phyloP scores from a whole-genome alignment of 1,140 invertebrate genomes.

The Pachypeltis micranthus region DNA sequence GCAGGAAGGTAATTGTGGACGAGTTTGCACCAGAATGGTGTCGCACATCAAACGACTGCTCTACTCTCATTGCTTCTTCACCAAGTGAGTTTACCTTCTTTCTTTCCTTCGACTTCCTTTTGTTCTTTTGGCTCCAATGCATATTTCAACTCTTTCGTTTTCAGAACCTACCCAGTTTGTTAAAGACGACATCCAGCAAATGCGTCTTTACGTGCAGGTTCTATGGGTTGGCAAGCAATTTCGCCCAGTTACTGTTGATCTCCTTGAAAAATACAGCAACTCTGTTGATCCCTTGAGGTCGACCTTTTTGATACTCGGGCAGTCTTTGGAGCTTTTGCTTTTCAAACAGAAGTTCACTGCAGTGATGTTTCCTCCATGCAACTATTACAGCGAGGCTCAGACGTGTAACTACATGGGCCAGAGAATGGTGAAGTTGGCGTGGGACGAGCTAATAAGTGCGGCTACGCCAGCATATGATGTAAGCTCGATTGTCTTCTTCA shows the following conservation, averaged over 20 bases:
- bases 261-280: conserved; percentile 36
- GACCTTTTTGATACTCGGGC: neutral
- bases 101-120: neutral
- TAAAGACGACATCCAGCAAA: conserved; percentile 40
- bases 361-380: conserved; percentile 43
- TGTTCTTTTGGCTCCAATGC: neutral
- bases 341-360: conserved; percentile 16
- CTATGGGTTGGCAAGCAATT: conserved; percentile 46
- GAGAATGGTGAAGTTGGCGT: conserved; percentile 53
- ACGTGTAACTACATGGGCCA: conserved; percentile 50
- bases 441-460: conserved; percentile 40
- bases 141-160: neutral
- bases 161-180: conserved; percentile 39
- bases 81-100: conserved; percentile 6
- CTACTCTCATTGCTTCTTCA: conserved; percentile 9
- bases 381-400: conserved; percentile 14
- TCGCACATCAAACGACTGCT: conserved; percentile 10
- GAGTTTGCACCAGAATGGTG: conserved; percentile 3
- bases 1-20: neutral
- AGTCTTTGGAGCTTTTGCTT: conserved; percentile 5
- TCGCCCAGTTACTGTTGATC: conserved; percentile 38
- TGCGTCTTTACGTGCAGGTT: conserved; percentile 44
- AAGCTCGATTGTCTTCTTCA: conserved; percentile 5
- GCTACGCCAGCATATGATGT: conserved; percentile 42
- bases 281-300: conserved; percentile 27